phyloP scores from a whole-genome alignment of 2,797 vertebrate genomes.

The Oreochromis mossambicus region DNA sequence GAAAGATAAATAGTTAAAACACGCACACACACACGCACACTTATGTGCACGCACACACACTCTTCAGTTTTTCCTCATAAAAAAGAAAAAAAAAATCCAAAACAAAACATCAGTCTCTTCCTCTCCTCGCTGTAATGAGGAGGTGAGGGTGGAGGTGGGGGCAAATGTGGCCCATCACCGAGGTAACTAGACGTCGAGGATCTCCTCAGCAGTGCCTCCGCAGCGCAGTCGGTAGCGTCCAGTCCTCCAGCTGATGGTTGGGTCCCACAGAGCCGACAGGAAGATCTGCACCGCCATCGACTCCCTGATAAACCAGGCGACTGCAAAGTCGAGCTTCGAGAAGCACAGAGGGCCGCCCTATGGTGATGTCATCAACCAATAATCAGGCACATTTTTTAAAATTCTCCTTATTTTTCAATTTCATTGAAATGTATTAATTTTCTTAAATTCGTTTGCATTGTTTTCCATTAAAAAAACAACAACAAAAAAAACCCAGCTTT shows the following conservation, averaged over 20 bases:
- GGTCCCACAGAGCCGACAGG: slow-evolving; percentile 95
- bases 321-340: slow-evolving; percentile 96
- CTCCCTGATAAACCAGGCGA: slow-evolving; percentile 98
- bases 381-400: neutral
- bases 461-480: neutral
- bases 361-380: neutral
- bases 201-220: slow-evolving; percentile 95
- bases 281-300: slow-evolving; percentile 98
- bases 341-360: slow-evolving; percentile 90
- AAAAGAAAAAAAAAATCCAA: slow-evolving; percentile 7
- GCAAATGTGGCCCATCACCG: neutral
- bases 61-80: slow-evolving; percentile 1
- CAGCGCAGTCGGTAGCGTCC: slow-evolving; percentile 94
- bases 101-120: slow-evolving; percentile 30
- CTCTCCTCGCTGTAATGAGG: neutral
- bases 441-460: neutral
- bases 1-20: slow-evolving; percentile 60
- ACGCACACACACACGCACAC: neutral
- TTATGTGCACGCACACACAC: neutral
- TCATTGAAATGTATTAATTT: neutral
- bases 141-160: neutral
- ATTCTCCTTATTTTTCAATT: neutral
- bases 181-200: slow-evolving; percentile 86
- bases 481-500: no score
- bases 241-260: slow-evolving; percentile 97